phyloP scores from a whole-genome alignment of 2,888 invertebrate species.

The Stegophylla sp. region DNA sequence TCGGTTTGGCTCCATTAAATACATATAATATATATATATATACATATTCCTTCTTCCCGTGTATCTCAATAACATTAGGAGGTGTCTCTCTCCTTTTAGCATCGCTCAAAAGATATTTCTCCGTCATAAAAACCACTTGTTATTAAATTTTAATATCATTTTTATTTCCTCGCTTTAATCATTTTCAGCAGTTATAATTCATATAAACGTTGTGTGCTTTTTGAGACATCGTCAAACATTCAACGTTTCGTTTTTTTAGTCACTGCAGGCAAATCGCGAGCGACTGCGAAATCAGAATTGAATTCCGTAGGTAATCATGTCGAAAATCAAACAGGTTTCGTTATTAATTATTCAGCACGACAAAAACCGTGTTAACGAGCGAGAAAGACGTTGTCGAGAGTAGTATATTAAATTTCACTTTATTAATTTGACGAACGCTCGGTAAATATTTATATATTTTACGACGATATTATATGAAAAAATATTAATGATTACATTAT shows the following conservation, averaged over 20 bases:
- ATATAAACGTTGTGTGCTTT: not conserved
- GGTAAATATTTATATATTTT: too few species aligned
- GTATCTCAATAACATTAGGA: not conserved
- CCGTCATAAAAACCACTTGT: not conserved
- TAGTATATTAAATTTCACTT: too few species aligned
- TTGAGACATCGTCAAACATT: not conserved
- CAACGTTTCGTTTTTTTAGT: too few species aligned
- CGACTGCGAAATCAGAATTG: too few species aligned
- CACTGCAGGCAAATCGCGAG: too few species aligned
- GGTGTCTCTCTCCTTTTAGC: not conserved
- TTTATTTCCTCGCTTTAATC: not conserved
- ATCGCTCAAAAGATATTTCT: not conserved
- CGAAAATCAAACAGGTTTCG: not conserved
- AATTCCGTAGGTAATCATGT: not conserved
- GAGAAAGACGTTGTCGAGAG: too few species aligned
- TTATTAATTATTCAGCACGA: too few species aligned
- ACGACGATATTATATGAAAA: too few species aligned
- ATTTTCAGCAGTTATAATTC: not conserved
- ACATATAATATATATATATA: too few species aligned
- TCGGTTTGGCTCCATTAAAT: slow-evolving; percentile 40
- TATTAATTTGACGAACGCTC: too few species aligned
- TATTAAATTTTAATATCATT: slow-evolving; percentile 3
- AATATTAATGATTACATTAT: too few species aligned
- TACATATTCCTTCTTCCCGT: slow-evolving; percentile 6
- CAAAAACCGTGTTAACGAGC: too few species aligned